phyloP scores from a whole-genome alignment of 2,888 invertebrate species.

The Theretra japonica region DNA sequence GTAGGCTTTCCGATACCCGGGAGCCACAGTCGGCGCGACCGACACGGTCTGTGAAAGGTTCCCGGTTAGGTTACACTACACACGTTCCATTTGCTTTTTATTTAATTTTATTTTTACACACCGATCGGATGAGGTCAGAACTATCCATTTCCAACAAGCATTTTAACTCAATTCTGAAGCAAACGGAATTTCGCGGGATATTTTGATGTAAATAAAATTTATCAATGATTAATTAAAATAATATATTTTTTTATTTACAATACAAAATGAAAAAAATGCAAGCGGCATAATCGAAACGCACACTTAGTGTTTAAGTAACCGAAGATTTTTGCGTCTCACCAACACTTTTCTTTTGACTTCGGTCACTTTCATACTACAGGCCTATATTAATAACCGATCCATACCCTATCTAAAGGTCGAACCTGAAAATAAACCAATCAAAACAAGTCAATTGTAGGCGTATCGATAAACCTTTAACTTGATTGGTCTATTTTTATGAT shows the following conservation, averaged over 20 bases:
- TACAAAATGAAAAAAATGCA: neutral
- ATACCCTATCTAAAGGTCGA: no score
- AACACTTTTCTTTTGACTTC: no score
- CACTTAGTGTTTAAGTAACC: no score
- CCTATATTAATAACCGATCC: no score
- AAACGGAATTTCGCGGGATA: neutral
- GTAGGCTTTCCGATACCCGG: neutral
- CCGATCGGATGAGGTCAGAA: neutral
- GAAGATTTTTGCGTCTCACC: no score
- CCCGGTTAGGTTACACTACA: neutral
- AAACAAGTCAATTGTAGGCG: no score
- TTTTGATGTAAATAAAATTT: neutral
- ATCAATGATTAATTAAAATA: neutral
- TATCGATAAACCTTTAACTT: no score
- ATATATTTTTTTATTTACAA: neutral
- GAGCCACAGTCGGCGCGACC: neutral
- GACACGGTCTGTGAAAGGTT: neutral
- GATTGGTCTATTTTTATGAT: no score
- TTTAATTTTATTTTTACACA: conserved; percentile 13
- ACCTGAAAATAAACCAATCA: no score
- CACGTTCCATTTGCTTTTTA: conserved; percentile 4
- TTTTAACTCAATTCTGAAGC: neutral
- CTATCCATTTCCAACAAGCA: neutral
- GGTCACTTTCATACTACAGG: no score
- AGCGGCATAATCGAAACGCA: neutral